Conservation (phyloP, 2,888 invertebrate genomes). For the Allygus modestus region DNA sequence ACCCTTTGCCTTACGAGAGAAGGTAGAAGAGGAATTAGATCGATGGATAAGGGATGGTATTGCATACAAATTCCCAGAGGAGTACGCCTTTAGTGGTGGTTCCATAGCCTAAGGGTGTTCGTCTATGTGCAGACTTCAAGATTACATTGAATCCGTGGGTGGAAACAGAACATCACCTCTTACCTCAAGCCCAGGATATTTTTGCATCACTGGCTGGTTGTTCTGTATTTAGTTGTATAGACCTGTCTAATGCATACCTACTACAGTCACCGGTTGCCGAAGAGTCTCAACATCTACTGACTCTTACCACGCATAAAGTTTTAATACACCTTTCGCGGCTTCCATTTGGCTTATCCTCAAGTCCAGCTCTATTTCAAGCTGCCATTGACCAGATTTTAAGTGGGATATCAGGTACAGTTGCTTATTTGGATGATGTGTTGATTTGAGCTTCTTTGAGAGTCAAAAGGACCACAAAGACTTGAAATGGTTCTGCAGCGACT, state of each 20-base stretch:
- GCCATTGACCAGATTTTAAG: slow-evolving; percentile 63
- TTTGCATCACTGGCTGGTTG: no score
- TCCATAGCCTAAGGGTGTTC: not conserved
- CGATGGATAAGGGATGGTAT: no score
- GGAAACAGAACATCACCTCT: no score
- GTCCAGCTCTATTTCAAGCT: no score
- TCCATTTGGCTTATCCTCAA: no score
- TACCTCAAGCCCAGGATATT: no score
- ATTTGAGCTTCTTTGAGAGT: slow-evolving; percentile 29
- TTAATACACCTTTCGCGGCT: slow-evolving; percentile 66
- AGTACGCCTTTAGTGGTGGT: not conserved
- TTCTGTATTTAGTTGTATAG: no score
- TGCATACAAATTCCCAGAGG: no score
- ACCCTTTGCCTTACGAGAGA: no score
- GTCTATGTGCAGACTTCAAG: not conserved
- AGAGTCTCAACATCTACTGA: no score
- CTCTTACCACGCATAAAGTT: slow-evolving; percentile 69
- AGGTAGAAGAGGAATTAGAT: no score
- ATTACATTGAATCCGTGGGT: not conserved
- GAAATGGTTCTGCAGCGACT: no score
- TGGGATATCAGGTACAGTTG: slow-evolving; percentile 50
- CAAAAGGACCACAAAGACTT: not conserved
- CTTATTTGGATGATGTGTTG: slow-evolving; percentile 70
- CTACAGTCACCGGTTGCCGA: slow-evolving; percentile 67
- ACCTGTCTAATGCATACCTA: not conserved